phyloP scores from a whole-genome alignment of 2,888 invertebrate genomes.

The Drosophila macrospina region DNA sequence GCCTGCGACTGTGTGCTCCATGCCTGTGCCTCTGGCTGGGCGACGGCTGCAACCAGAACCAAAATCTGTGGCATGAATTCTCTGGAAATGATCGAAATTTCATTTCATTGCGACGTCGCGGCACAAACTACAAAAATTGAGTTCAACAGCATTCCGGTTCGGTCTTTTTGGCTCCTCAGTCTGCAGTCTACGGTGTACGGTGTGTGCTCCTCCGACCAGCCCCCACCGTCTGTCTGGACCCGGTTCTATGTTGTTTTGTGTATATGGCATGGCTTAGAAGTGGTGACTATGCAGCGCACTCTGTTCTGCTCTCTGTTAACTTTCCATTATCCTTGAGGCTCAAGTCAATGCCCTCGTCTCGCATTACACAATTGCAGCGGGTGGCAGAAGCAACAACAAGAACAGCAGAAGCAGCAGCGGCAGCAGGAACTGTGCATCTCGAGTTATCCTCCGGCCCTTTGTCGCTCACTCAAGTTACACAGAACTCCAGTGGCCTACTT shows the following conservation, averaged over 20 bases:
- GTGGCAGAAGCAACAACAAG: constrained; percentile 12
- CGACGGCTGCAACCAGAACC: constrained; percentile 46
- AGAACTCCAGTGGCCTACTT: constrained; percentile 77
- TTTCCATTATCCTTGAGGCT: constrained; percentile 72
- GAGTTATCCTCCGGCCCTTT: constrained; percentile 25
- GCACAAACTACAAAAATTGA: constrained; percentile 50
- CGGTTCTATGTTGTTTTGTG: background rate
- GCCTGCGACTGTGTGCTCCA: constrained; percentile 30
- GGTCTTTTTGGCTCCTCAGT: constrained; percentile 5
- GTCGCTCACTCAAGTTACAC: constrained; percentile 60
- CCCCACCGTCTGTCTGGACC: constrained; percentile 39
- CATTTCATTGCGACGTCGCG: constrained; percentile 61
- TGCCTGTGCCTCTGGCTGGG: background rate
- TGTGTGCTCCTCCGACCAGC: constrained; percentile 12
- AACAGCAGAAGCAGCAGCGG: background rate
- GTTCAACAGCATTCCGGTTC: constrained; percentile 78
- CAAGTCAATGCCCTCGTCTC: constrained; percentile 71
- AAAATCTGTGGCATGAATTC: constrained; percentile 78
- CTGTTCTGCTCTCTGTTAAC: constrained; percentile 39
- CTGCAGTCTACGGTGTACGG: constrained; percentile 33
- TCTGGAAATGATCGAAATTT: constrained; percentile 78
- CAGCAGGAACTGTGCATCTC: constrained; percentile 35
- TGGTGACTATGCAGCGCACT: constrained; percentile 3
- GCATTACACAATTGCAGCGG: constrained; percentile 73
- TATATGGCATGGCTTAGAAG: constrained; percentile 31